Percentiles rank a stretch among this genome's conserved stretches.
Conservation (phyloP, 35 echinoderm and acorn worm genomes). For the Diadema setosum region DNA sequence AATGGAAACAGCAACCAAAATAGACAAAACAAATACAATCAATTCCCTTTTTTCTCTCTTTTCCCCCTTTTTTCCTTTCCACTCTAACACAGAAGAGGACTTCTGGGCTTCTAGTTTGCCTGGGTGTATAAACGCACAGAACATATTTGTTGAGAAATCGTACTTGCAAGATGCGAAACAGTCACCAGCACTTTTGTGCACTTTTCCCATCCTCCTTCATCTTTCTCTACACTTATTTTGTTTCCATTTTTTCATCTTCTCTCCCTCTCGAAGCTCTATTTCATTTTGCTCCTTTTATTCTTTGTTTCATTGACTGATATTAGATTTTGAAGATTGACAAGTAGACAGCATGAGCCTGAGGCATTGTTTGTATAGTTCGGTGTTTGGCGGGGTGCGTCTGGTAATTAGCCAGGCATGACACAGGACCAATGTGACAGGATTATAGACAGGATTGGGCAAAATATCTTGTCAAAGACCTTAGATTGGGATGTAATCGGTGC, state of each 20-base stretch:
- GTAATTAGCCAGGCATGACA: background rate
- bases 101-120: background rate
- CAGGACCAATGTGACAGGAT: background rate
- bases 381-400: conserved; percentile 1
- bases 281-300: too few relatives aligned
- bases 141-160: conserved; percentile 13
- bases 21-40: conserved; percentile 36
- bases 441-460: background rate
- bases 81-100: background rate
- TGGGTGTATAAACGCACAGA: conserved; percentile 7
- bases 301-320: background rate
- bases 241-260: background rate
- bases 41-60: background rate
- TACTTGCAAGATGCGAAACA: background rate
- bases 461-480: background rate
- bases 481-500: background rate
- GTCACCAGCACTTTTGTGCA: conserved; percentile 22
- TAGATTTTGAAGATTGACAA: conserved; percentile 24
- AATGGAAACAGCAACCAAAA: conserved; percentile 35
- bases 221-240: background rate
- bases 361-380: background rate
- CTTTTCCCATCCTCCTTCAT: background rate
- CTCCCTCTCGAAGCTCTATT: background rate
- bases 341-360: background rate
- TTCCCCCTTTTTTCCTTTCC: background rate